Evolutionary conservation across 1,140 invertebrate genomes (phyloP), one percentile per base, ranked within the genome.

Genomic region (Nymphalis io): DNA sequence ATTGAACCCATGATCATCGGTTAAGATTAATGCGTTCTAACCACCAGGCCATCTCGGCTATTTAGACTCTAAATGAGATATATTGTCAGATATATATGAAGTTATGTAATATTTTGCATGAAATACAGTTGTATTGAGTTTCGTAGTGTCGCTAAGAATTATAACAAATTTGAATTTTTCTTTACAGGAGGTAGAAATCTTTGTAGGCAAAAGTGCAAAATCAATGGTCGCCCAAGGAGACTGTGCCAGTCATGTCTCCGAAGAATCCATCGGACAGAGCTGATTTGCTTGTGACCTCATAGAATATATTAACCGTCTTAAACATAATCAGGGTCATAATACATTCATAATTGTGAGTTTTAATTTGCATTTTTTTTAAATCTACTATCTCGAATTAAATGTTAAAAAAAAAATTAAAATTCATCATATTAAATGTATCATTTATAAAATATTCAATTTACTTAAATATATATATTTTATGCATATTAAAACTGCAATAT

Each of bases 181-280:
- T 68, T 78, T 77, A 15, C 85, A 90, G 88, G 88, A 89, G 69
- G 87, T 90, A 27, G 88, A 90, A 78, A 90, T 90, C 64, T 90
- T 87, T 67, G 87, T 90, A 15, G 85, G 85, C n/a, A 89, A 84
- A 57, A 80, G 60, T 39, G 65, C 76, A n/a, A 84, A 83, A 42
- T 70, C 85, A 0, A 82, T 78, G 8, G 69, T 72, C 38, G 79
- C 83, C 0, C 76, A 72, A 39, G 85, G 84, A 0, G 85, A 88
- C 68, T 83, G 51, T 15, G 8, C 80, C 0, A 63, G 75, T 5
- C 72, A 76, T 33, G 20, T 21, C 20, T 53, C 51, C 6, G 20
- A 53, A 18, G 51, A 21, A 10, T 69, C 73, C 10, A 4, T 68
- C 2, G 62, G 71, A 13, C 70, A 80, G 46, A 88, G 86, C 81